phyloP scores from a whole-genome alignment of 2,113 vertebrate species.

The Butorides virescens region DNA sequence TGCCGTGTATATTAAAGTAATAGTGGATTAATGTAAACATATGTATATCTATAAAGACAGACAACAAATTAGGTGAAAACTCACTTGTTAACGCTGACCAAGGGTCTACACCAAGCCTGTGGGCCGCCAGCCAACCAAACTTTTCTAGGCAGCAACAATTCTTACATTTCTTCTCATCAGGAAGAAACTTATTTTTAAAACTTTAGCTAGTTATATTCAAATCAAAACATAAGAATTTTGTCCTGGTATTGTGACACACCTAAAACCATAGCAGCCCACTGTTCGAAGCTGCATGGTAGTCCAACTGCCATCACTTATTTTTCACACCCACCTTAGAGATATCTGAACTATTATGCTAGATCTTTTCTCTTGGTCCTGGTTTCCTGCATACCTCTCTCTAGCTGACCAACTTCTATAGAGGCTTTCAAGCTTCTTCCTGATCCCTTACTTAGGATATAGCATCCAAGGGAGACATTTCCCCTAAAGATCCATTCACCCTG shows the following conservation, averaged over 20 bases:
- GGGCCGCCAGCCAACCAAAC: neutral
- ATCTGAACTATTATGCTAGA: neutral
- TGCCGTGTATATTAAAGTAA: neutral
- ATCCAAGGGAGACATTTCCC: neutral
- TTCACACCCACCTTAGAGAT: neutral
- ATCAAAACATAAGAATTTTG: neutral
- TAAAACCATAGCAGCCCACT: accelerated
- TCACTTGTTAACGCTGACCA: neutral
- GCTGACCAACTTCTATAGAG: neutral
- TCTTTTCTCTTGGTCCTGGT: neutral
- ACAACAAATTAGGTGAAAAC: neutral
- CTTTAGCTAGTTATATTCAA: neutral
- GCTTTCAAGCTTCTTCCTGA: neutral
- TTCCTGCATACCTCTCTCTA: neutral
- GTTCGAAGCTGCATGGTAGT: neutral
- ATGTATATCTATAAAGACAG: neutral
- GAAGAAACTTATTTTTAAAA: neutral
- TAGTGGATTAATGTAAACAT: neutral
- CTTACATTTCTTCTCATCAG: neutral
- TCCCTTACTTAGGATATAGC: neutral
- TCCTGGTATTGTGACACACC: neutral
- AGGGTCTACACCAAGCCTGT: neutral
- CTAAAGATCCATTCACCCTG: neutral
- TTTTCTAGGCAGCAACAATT: neutral
- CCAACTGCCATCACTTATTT: neutral